Evolutionary conservation across 2,113 vertebrate genomes (phyloP), one percentile per base, ranked within the genome.

Genomic region (Pipa parva): DNA sequence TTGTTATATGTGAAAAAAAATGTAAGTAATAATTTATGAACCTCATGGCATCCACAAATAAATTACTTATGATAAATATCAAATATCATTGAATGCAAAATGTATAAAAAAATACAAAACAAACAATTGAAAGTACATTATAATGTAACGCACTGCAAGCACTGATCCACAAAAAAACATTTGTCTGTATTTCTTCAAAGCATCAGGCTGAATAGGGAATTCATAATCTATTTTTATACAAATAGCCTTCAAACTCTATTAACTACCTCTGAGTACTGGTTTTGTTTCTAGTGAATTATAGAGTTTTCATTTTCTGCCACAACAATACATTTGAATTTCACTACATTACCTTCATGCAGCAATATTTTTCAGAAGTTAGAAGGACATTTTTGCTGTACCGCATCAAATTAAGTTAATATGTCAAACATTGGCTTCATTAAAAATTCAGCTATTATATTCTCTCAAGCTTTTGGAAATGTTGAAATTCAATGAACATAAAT

Each of bases 221-320:
- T 21, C 18, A 46, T 57, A 65, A 65, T 56, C 27, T 42, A 46
- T 65, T 65, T 64, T 46, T 26, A 57, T 65, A 57, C 50, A 65
- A 65, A 57, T 46, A 57, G 52, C 27, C 39, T 46, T 46, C 39
- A 61, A 61, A 61, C 39, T 61, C 42, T 42, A 61, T 61, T 61
- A 28, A 48, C 24, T 48, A 61, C 39, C 42, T 48, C n/a, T 28
- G 25, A 48, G 42, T 48, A 48, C n/a, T 61, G 59, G 46, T 61
- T 42, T 29, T 60, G 46, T 46, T 60, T 48, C 13, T 48, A 61
- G 48, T 48, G 39, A 61, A 27, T 46, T 46, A 48, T 28, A 48
- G 17, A 9, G n/a, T 46, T 65, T 28, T 46, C 13, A 31, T 65
- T 45, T 64, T 22, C 33, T 64, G 31, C 50, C 29, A 33, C 11